Base-by-base conservation (phyloP, 2,113 vertebrate species). In the Xenopus borealis region DNA sequence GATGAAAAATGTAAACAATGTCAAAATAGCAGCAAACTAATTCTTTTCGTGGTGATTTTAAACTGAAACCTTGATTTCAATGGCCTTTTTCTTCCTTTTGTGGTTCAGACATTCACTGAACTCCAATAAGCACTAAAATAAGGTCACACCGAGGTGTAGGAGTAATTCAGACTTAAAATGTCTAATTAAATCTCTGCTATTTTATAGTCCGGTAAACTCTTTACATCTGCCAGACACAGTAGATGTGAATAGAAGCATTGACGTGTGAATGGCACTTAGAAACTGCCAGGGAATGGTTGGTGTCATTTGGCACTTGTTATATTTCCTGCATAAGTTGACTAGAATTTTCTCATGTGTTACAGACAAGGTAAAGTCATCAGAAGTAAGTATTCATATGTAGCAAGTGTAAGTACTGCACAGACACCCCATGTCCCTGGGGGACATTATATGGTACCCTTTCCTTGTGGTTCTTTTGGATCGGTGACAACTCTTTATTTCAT, bases 171-270 rank as follows among this genome's bases (percentile, higher is more conserved):
- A 52, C 40, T 13, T 59, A 59, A 68, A 73, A 66, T 66, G 62
- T 69, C 57, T 69, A 68, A 68, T 62, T 62, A 69, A 75, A 62
- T 69, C 46, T 75, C 27, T 53, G 66, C 45, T 62, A 30, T 69
- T 69, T 62, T 69, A 66, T 53, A 27, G 40, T 23, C 19, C 63
- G 44, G 57, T 75, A 69, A 62, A 62, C 66, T 11, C 57, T n/a
- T 69, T 18, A 40, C 66, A 62, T 75, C 73, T 75, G 73, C 73
- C 73, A 75, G 67, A 44, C 68, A 62, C 73, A 69, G 73, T 75
- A 75, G 73, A 75, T 50, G 73, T 75, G 73, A 75, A 75, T 75
- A 47, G 58, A 55, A 19, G 66, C 59, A 75, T 69, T 75, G 73
- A 75, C 46, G 66, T 69, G 73, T 69, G 47, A 69, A 69, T 69